These are phyloP conservation scores for Danio aesculapii DNA, from an alignment of 2,797 vertebrate species.

Conservation along the genomic window DNA sequence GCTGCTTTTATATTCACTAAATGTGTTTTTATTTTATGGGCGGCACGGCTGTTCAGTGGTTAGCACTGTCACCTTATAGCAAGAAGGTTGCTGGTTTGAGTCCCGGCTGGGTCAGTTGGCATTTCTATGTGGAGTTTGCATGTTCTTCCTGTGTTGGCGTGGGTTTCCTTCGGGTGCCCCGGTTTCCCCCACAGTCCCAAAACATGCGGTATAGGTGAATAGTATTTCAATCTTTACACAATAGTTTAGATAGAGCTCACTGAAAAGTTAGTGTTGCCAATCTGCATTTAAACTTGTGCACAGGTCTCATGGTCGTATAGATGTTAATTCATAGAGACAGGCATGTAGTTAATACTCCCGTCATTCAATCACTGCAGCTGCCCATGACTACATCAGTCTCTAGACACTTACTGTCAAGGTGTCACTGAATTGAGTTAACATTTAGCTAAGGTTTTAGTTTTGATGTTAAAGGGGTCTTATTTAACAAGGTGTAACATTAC, in stretches of 20 bases:
- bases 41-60: too few relatives aligned
- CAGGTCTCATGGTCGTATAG: not conserved
- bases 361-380: not conserved
- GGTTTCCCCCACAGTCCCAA: too few relatives aligned
- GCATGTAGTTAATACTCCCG: not conserved
- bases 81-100: too few relatives aligned
- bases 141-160: too few relatives aligned
- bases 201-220: too few relatives aligned
- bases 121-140: too few relatives aligned
- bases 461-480: not conserved
- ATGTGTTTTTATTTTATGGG: too few relatives aligned
- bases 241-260: not conserved
- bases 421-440: not conserved
- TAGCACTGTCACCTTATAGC: too few relatives aligned
- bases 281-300: not conserved
- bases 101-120: too few relatives aligned
- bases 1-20: too few relatives aligned
- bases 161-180: too few relatives aligned
- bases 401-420: not conserved
- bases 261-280: not conserved
- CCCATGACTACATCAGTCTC: not conserved
- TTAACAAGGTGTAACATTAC: not conserved
- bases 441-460: not conserved
- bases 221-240: too few relatives aligned
- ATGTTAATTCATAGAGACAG: constrained; percentile 14